Evolutionary conservation across 1,140 invertebrate species (phyloP).

Genomic region (Metaphire vulgaris): DNA sequence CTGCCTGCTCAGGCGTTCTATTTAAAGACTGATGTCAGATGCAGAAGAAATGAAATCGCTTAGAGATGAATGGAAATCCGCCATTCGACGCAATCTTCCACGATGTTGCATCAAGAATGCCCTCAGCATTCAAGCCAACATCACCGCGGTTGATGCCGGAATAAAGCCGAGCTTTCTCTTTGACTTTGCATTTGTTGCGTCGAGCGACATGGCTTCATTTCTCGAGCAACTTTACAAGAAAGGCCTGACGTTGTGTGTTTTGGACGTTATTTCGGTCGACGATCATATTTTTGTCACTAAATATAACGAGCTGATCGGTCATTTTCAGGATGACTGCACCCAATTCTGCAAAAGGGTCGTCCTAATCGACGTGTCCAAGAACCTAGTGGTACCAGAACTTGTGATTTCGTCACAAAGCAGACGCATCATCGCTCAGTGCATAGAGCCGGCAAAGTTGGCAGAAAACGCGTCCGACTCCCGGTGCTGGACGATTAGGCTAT

Average conservation of each 20-base stretch:
- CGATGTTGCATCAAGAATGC: background rate
- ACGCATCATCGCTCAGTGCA: background rate
- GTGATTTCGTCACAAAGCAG: background rate
- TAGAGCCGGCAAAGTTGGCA: background rate
- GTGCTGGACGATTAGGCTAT: background rate
- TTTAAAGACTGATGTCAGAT: too few relatives aligned
- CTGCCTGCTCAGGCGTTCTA: too few relatives aligned
- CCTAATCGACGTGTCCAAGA: background rate
- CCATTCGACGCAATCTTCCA: background rate
- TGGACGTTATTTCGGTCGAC: background rate
- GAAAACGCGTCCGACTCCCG: background rate
- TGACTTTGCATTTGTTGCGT: background rate
- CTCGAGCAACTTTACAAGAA: background rate
- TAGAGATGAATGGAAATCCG: too few relatives aligned
- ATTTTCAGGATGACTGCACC: background rate
- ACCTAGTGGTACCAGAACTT: background rate
- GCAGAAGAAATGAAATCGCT: too few relatives aligned
- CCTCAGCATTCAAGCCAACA: background rate
- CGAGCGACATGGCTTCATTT: background rate
- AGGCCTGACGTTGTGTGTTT: background rate
- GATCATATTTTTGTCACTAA: background rate
- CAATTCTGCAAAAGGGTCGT: background rate
- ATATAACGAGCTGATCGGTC: background rate
- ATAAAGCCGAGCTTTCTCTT: background rate
- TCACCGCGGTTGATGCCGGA: background rate